Conservation (phyloP, 2,113 vertebrate species). For the Sialia sialis region DNA sequence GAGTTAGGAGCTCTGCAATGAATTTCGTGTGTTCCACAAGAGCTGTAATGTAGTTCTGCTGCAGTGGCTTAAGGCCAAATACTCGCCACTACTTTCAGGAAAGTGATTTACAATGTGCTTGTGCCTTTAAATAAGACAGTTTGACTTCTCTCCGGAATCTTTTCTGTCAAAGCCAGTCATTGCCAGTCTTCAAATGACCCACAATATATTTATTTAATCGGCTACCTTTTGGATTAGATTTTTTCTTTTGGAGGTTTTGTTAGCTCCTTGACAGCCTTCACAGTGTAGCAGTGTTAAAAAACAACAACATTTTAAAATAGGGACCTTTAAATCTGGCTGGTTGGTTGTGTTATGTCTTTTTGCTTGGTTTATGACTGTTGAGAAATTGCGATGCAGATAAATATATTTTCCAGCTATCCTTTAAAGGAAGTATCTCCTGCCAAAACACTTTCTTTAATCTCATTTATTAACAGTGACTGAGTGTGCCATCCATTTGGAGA, state of each 20-base stretch:
- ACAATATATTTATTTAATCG: not conserved
- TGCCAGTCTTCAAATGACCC: not conserved
- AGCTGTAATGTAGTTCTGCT: not conserved
- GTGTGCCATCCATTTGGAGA: not conserved
- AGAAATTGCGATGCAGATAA: not conserved
- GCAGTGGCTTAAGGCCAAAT: not conserved
- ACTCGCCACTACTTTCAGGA: not conserved
- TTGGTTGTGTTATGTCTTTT: not conserved
- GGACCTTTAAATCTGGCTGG: not conserved
- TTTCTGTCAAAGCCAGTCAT: not conserved
- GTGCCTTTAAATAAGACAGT: slow-evolving; percentile 17
- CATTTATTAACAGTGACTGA: not conserved
- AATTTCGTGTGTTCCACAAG: not conserved
- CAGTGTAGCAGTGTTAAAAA: not conserved
- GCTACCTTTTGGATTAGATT: not conserved
- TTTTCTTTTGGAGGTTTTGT: not conserved
- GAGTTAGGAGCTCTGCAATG: not conserved
- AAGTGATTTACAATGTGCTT: not conserved
- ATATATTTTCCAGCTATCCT: not conserved
- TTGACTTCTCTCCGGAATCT: not conserved
- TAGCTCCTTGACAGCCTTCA: slow-evolving; percentile 8
- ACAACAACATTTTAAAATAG: not conserved
- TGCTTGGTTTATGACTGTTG: not conserved
- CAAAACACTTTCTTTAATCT: not conserved
- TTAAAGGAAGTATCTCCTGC: not conserved